Base-by-base conservation (phyloP, 2,113 vertebrate species). In the Hiodon alosoides region DNA sequence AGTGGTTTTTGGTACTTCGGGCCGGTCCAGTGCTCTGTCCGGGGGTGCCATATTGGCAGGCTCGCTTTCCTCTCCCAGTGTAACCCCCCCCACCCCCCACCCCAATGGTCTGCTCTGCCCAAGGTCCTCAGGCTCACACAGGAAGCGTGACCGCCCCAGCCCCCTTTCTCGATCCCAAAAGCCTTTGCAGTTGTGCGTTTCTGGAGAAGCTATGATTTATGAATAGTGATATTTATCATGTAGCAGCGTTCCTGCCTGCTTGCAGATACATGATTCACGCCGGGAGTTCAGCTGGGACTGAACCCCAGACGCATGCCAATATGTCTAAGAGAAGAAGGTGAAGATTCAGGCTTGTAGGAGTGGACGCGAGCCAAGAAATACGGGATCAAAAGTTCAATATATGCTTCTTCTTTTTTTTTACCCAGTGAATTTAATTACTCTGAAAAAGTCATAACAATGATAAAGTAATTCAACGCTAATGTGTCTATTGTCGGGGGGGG, bases 261-360 rank as follows among this genome's bases (percentile, higher is more conserved):
- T 79, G 85, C 83, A 86, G 87, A 85, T 83, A 82, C 85, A 85
- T 90, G 88, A 90, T 90, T 90, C 89, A 91, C 90, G 83, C 75
- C 9, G 4, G 65, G 66, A 57, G 10, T 81, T 87, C 85, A 87
- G 79, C 67, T 81, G 84, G 87, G 88, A 86, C 86, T 82, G 80
- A 83, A 86, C 77, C 79, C 75, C 81, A 82, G 80, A 85, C 78
- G 82, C 86, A 84, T 89, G 87, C 89, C 89, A 89, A 85, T 87
- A 88, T 85, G 89, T 90, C 90, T 90, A 87, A 79, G 86, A 88
- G 84, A 83, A 84, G 79, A 86, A 89, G 87, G 86, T 86, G 81
- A 90, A 86, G 85, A 76, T 79, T 85, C 79, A 82, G 79, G 69
- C 76, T 80, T 76, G 73, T 76, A 85, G 85, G 83, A 79, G 78